These are phyloP conservation scores for Vombatus ursinus DNA, from an alignment of 2,113 vertebrate species.

Conservation along the genomic window DNA sequence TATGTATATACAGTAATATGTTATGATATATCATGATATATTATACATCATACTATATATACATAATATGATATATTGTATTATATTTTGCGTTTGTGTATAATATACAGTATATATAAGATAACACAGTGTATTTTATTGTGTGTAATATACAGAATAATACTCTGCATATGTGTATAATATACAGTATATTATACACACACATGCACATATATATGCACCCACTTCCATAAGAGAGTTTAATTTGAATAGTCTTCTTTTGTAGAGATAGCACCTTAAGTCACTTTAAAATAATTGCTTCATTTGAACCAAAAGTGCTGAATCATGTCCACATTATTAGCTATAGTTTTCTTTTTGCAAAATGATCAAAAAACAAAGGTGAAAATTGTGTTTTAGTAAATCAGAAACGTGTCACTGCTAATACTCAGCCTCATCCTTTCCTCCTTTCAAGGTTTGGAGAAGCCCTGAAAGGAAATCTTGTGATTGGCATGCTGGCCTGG, in stretches of 20 bases:
- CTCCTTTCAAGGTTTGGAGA: slow-evolving; percentile 91
- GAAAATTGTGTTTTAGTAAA: neutral
- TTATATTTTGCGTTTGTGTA: no score
- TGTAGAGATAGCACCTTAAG: neutral
- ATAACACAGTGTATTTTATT: no score
- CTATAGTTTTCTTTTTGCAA: neutral
- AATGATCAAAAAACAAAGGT: neutral
- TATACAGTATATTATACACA: neutral
- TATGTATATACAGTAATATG: no score
- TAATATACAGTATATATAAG: no score
- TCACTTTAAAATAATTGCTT: neutral
- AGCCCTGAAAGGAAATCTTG: slow-evolving; percentile 94
- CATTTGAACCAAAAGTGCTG: neutral
- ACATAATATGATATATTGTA: no score
- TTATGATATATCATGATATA: no score
- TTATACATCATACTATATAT: no score
- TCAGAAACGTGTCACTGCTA: neutral
- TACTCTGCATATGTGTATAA: neutral
- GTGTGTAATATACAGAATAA: no score
- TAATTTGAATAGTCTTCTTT: neutral
- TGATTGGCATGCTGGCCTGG: slow-evolving; percentile 96
- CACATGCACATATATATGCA: neutral
- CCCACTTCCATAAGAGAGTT: neutral
- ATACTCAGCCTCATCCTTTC: rapidly evolving
- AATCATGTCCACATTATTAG: neutral